Evolutionary conservation across 2,113 vertebrate species (phyloP), one percentile per base, ranked within the genome.

Genomic region (Mormyrus iriodes): DNA sequence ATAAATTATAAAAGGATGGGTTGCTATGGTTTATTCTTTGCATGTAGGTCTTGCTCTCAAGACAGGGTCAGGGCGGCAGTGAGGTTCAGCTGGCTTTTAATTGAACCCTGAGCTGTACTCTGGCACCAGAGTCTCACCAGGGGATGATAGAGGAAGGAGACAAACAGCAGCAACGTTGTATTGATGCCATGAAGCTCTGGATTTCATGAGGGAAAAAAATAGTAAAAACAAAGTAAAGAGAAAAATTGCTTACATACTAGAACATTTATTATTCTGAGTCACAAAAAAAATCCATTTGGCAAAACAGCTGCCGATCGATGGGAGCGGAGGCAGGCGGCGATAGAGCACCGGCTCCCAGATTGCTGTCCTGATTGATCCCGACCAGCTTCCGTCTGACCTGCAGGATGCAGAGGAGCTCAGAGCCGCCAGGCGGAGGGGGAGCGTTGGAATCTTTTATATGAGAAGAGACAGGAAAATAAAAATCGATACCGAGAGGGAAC

Each of bases 301-400:
- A 95, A 96, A 95, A 95, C 95, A 96, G 95, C 94, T 95, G 93
- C 94, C 93, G 95, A 96, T 96, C 95, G 94, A 96, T 96, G 93
- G 92, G 91, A 91, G 90, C 92, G 94, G 94, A 95, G 95, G 94
- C 92, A 94, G 93, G 92, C 93, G 91, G 93, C 92, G 91, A 87
- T 91, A 91, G 92, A 92, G 93, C 93, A 93, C 92, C 92, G 90
- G 93, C 76, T 95, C 93, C 92, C 93, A 95, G 94, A 95, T 95
- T 95, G 95, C 94, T 94, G 94, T 94, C 90, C 90, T 93, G 93
- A 95, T 96, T 95, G 96, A 96, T 96, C 93, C 90, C 39, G 91
- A 88, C 61, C 93, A 93, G 93, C 93, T 93, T 94, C 94, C 91
- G 93, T 93, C 94, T 95, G 96, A 95, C 94, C 95, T 92, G 92